Base-by-base conservation (phyloP, 92 coral and sea anemone genomes). In the Actinernus sp. region DNA sequence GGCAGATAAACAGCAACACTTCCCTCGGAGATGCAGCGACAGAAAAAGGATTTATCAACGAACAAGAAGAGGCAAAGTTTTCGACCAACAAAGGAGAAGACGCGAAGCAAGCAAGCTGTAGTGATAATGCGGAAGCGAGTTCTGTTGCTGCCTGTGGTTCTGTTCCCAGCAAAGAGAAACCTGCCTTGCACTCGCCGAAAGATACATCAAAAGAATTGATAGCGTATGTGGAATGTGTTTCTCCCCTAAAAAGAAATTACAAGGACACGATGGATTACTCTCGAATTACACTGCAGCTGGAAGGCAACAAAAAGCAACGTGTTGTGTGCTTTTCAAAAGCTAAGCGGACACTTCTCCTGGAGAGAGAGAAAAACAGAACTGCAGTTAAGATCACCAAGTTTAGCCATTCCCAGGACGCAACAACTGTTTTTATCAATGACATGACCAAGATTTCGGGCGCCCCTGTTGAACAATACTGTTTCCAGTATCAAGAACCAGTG, bases 381-480 rank as follows among this genome's bases (percentile, higher is more conserved):
- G 71, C 71, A 63, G 71, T 63, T 31, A 22, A 63, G 52, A 63
- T 63, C 60, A 27, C 40, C 17, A 57, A 46, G 31, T 55, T 37
- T 31, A 45, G 34, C 19, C 26, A 29, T 38, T 30, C 65, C 23
- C 17, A 28, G 2, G 57, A 58, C 11, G 59, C 40, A 19, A 2
- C 2, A 49, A 30, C 47, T 6, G 50, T 71, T 12, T 56, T 71
- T 47, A 71, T 71, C 25, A 71, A 58, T 40, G 79, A 71, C 31
- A 58, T 71, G 79, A 71, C 79, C 31, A 10, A 19, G 38, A 23
- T 71, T 25, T 71, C 67, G 17, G 31, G 12, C 58, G 56, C 82
- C 20, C 58, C 63, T 20, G 49, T 54, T 32, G 70, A 32, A 29
- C 36, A 37, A 31, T 74, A 74, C 32, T 34, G 38, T 34, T 62